Evolutionary conservation across 2,888 invertebrate species (phyloP), one percentile per base, ranked within the genome.

Genomic region (Drosophila fungiperda): DNA sequence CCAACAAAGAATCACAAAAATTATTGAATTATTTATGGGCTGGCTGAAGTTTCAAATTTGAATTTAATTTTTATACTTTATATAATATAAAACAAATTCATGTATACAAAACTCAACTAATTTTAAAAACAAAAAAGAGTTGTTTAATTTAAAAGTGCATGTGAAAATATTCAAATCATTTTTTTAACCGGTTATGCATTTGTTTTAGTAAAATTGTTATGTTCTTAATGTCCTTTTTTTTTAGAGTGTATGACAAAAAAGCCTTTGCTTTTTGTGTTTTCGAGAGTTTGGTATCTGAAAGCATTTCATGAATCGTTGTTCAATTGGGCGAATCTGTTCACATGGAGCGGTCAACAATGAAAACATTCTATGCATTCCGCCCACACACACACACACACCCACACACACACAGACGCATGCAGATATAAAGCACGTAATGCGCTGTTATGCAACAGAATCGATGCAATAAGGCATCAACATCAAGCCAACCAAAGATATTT

Each of bases 311-410:
- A 42, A 50, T 54, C 65, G 55, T 11, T 42, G 12, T 59, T 59
- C 36, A 35, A 42, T 35, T 33, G 17, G 17, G 57, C 33, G 36
- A 53, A 33, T 65, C 42, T 54, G 61, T 49, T 48, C 42, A 42
- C 60, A 61, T 64, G 62, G 55, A 72, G 70, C 54, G 75, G 67
- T 78, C 73, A 65, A 74, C 76, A 82, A 82, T 79, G 67, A 70
- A 58, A 57, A 69, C 80, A 85, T 79, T 87, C 71, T 33, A 48
- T 57, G 54, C 17, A 20, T 45, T 23, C 20, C 38, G 12, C 54
- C 17, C 4, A 9, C 15, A 53, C 23, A 35, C 35, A 15, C 17
- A 17, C 15, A 20, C 33, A 8, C 58, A 48, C 62, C 20, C 62
- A 42, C 26, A 26, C 36, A 40, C 50, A 49, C 29, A 52, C 36